A percentile compares a stretch with the other conserved stretches of the same genome.
Conservation (phyloP, 2,113 vertebrate species). For the Mirza zaza region DNA sequence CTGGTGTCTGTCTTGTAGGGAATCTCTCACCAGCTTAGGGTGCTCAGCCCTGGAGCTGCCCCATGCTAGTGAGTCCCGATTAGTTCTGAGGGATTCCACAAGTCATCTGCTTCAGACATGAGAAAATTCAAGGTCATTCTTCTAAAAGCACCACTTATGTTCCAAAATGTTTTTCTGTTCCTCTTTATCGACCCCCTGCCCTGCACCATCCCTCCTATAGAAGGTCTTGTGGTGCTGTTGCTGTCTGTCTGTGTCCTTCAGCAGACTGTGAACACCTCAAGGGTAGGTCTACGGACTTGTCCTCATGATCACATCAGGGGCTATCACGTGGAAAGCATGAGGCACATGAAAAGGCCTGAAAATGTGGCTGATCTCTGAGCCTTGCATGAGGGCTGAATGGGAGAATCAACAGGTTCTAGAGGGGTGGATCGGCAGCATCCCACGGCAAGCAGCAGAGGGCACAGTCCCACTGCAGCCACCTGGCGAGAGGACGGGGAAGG, state of each 20-base stretch:
- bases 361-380: neutral
- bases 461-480: neutral
- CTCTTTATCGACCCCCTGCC: fast-evolving
- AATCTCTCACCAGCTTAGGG: neutral
- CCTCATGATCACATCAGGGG: neutral
- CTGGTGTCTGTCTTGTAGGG: neutral
- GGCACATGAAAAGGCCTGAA: neutral
- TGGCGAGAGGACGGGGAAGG: constrained; percentile 3
- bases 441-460: neutral
- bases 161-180: neutral
- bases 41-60: neutral
- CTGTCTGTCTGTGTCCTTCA: neutral
- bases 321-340: neutral
- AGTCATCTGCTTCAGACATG: neutral
- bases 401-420: constrained; percentile 8
- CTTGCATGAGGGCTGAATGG: neutral
- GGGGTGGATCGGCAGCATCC: neutral
- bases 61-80: neutral
- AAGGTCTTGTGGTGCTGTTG: neutral
- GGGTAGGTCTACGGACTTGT: neutral
- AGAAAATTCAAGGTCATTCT: neutral
- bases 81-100: neutral
- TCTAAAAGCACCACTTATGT: neutral
- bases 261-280: neutral
- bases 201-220: neutral